Evolutionary conservation across 2,888 invertebrate species (phyloP), one percentile per base, ranked within the genome.

Genomic region (Eupithecia exiguata): DNA sequence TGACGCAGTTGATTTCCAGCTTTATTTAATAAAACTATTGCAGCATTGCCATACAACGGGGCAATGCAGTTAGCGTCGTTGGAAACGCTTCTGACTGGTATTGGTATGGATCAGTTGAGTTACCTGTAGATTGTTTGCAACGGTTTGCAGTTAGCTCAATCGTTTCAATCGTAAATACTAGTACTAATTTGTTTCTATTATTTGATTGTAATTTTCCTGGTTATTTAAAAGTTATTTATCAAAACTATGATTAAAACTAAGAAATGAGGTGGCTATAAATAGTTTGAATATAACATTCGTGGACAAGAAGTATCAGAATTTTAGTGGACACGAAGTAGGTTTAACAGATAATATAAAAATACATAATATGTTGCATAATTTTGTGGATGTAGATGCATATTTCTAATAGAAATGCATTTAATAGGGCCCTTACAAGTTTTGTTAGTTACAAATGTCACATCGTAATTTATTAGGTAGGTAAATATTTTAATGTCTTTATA

Each of bases 401-500:
- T 53, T 53, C 21, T 21, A 21, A 21, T 53, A 53, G 53, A 21
- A 53, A 21, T 53, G n/a, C 53, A 21, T 53, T 53, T 49, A 21
- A 53, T 53, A 53, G 53, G n/a, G 53, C 21, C 5, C 7, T 53
- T 12, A 21, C 58, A 25, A 25, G 58, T 58, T 58, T 58, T 25
- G 58, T 25, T 58, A 58, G 53, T 53, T 21, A 58, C 58, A 25
- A 58, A 58, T 78, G 79, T 79, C 80, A 75, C 65, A 25, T 30
- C 35, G 53, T 58, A 76, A 79, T 80, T 80, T 80, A 78, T 78
- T 78, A 72, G 68, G 65, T 74, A 76, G 71, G 80, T 80, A 74
- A 80, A 78, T 76, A 76, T 74, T 77, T 78, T 78, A 73, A 79
- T 77, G 79, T 78, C 77, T 80, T 78, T 74, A 79, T 79, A 79